These are phyloP conservation scores for Paratrypauchen microcephalus DNA, from an alignment of 2,797 vertebrate species.

Conservation along the genomic window DNA sequence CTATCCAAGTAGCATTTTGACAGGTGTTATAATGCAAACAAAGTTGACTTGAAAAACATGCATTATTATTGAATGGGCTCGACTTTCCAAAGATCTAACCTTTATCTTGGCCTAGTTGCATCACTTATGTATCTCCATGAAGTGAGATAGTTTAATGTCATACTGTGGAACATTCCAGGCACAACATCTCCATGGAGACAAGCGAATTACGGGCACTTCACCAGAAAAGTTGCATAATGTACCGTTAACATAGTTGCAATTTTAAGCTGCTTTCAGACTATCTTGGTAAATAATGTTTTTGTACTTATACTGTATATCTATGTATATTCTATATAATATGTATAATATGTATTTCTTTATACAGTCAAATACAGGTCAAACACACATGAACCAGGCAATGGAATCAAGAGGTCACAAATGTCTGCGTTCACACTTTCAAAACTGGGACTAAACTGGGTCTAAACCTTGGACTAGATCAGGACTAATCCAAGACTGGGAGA, in stretches of 20 bases:
- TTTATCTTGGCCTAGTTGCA: too few species aligned
- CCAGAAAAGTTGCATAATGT: background rate
- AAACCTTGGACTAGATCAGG: background rate
- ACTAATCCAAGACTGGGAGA: background rate
- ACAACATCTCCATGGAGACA: too few species aligned
- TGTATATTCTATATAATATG: constrained; percentile 53
- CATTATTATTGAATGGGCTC: too few species aligned
- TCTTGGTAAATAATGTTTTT: constrained; percentile 61
- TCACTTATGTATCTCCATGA: too few species aligned
- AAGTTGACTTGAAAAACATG: too few species aligned
- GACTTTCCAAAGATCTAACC: too few species aligned
- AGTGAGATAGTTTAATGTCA: too few species aligned
- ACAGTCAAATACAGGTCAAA: constrained; percentile 75
- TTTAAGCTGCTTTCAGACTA: constrained; percentile 63
- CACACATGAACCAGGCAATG: constrained; percentile 71
- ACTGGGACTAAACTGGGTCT: background rate
- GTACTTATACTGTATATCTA: constrained; percentile 49
- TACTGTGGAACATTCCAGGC: too few species aligned
- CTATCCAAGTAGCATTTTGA: too few species aligned
- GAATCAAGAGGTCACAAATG: constrained; percentile 63
- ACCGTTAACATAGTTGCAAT: constrained; percentile 22
- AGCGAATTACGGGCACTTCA: too few species aligned
- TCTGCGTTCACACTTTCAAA: constrained; percentile 24
- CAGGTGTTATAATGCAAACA: too few species aligned
- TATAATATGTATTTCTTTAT: constrained; percentile 77